Base-by-base conservation (phyloP, 2,888 invertebrate species). In the Drosophila yooni region DNA sequence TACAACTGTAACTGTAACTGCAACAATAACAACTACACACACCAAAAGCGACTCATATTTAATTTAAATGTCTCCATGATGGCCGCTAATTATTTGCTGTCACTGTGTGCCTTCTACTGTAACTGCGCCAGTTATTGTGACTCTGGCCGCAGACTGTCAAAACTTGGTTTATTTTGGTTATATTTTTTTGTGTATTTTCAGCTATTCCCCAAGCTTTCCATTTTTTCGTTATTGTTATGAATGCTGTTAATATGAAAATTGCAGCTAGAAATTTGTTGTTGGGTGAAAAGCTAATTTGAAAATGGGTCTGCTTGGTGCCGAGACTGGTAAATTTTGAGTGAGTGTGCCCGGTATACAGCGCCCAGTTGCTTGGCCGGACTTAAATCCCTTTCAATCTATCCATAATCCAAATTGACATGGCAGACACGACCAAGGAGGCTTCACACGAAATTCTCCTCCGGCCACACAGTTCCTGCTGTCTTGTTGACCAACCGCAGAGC, bases 401-500 rank as follows among this genome's bases (percentile, higher is more conserved):
- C 74, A 77, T 89, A 90, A 90, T 87, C 87, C 85, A 75, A 82
- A 87, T 82, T 90, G 88, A 88, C 88, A 75, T 75, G 81, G 75
- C 87, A 66, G 78, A 43, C 61, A 71, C 25, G 69, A 69, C 74
- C 77, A 74, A 76, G 74, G 74, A 78, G 80, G 74, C 73, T 81
- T 68, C 62, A 60, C 57, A 57, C 71, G 34, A 70, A 76, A 64
- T 69, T 56, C 70, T 65, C 51, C 40, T 56, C 38, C 38, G 27
- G 56, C 38, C 38, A 40, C 57, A 57, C 40, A 31, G 21, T 43
- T 31, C 13, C n/a, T 25, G 54, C 77, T 87, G 88, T 84, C 85
- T 85, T 89, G 81, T 88, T 90, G 88, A 90, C 89, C 88, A 88
- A 88, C 90, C 88, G 79, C 88, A 88, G 57, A 67, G 66, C 76